Percentiles rank a stretch among this genome's conserved stretches.
Evolutionary conservation across 2,888 invertebrate genomes (phyloP).

Genomic region (Prostheceraeus crozeri): DNA sequence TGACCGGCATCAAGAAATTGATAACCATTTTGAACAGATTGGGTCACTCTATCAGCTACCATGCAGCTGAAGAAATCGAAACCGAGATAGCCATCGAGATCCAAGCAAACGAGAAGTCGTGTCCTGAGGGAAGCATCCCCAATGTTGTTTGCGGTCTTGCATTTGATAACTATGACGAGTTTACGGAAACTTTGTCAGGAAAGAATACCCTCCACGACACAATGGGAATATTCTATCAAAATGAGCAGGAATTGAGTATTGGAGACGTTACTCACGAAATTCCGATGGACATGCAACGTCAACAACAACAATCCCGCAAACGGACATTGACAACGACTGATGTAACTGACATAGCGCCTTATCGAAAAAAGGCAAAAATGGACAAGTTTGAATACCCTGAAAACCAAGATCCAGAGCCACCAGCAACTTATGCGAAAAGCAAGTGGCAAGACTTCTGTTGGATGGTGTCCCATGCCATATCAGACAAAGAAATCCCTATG

Average conservation of each 20-base stretch:
- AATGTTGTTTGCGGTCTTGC: slow-evolving; percentile 10
- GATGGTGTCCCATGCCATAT: slow-evolving; percentile 36
- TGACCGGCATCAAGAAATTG: slow-evolving; percentile 35
- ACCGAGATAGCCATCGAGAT: slow-evolving; percentile 30
- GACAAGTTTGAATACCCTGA: slow-evolving; percentile 14
- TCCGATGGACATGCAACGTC: too few species aligned
- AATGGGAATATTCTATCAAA: slow-evolving; percentile 39
- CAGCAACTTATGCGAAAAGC: too few species aligned
- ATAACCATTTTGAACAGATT: slow-evolving; percentile 35
- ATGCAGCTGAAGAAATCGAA: slow-evolving; percentile 29
- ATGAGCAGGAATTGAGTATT: too few species aligned
- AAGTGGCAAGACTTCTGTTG: too few species aligned
- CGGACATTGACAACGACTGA: too few species aligned
- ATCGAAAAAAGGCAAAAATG: slow-evolving; percentile 24
- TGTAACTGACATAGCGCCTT: slow-evolving; percentile 19
- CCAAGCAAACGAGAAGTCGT: not conserved
- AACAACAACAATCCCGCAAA: too few species aligned
- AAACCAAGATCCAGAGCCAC: slow-evolving; percentile 19
- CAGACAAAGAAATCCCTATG: slow-evolving; percentile 35
- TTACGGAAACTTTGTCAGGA: slow-evolving; percentile 33
- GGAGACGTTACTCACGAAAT: too few species aligned
- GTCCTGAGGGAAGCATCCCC: slow-evolving; percentile 30
- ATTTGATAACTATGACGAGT: slow-evolving; percentile 38
- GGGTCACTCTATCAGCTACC: slow-evolving; percentile 32
- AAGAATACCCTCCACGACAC: slow-evolving; percentile 37